These are phyloP conservation scores for Eurosta solidaginis DNA, from an alignment of 1,140 invertebrate genomes.

Conservation along the genomic window DNA sequence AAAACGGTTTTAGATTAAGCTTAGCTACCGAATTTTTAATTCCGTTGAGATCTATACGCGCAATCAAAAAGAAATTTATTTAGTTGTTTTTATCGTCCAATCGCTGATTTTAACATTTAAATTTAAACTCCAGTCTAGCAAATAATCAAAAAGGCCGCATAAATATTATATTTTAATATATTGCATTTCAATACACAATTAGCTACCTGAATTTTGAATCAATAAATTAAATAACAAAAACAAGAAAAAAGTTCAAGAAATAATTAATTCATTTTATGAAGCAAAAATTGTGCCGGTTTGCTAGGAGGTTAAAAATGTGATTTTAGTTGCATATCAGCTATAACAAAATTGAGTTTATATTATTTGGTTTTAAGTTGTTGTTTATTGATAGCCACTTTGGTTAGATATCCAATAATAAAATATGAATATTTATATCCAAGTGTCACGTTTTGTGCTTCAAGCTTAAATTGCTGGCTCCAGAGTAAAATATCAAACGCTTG, in stretches of 20 bases:
- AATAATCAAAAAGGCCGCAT: conserved; percentile 5
- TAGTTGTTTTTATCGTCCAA: background rate
- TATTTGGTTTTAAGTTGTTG: background rate
- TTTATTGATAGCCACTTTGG: background rate
- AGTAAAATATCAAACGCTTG: conserved; percentile 7
- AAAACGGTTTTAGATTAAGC: background rate
- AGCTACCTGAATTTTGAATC: conserved; percentile 21
- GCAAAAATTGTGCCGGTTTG: background rate
- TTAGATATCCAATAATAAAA: conserved; percentile 24
- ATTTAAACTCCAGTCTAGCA: background rate
- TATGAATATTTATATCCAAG: conserved; percentile 23
- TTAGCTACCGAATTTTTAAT: background rate
- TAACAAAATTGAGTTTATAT: background rate
- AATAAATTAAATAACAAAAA: background rate
- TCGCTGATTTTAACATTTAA: background rate
- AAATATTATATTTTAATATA: conserved; percentile 13
- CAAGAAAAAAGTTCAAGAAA: background rate
- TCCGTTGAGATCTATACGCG: background rate
- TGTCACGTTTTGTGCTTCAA: conserved; percentile 11
- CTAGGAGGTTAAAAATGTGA: background rate
- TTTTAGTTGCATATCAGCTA: background rate
- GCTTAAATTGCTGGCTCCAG: background rate
- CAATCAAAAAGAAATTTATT: conserved; percentile 4
- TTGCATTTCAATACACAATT: conserved; percentile 26
- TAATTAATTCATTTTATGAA: background rate